Evolutionary conservation across 1,140 invertebrate genomes (phyloP).

Genomic region (Atta cephalotes): DNA sequence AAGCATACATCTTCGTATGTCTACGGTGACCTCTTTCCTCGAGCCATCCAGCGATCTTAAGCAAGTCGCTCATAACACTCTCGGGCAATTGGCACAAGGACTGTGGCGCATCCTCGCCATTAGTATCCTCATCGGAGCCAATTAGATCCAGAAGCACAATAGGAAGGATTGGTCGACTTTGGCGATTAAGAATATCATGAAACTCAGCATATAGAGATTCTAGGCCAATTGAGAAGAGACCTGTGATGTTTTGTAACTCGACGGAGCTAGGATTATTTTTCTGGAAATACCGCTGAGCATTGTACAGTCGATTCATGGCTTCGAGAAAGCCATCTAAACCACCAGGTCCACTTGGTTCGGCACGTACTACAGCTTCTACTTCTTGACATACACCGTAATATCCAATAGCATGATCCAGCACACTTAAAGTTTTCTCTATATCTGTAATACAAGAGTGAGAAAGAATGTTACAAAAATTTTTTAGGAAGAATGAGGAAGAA

Average conservation of each 20-base stretch:
- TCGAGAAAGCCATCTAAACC: slow-evolving; percentile 92
- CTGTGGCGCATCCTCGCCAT: slow-evolving; percentile 83
- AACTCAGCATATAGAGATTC: slow-evolving; percentile 93
- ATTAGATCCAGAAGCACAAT: slow-evolving; percentile 95
- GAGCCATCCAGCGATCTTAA: slow-evolving; percentile 94
- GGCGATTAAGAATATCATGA: slow-evolving; percentile 93
- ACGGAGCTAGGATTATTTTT: slow-evolving; percentile 97
- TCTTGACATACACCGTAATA: slow-evolving; percentile 96
- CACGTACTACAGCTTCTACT: slow-evolving; percentile 92
- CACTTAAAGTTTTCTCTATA: slow-evolving; percentile 92
- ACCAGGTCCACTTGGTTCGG: slow-evolving; percentile 89
- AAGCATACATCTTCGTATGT: slow-evolving; percentile 93
- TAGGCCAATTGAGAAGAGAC: slow-evolving; percentile 86
- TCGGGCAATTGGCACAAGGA: slow-evolving; percentile 88
- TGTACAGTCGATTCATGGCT: slow-evolving; percentile 94
- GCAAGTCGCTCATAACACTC: slow-evolving; percentile 90
- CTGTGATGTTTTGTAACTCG: slow-evolving; percentile 96
- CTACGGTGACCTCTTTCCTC: slow-evolving; percentile 92
- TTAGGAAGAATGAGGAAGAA: not conserved
- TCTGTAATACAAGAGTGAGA: slow-evolving; percentile 84
- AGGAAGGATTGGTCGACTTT: slow-evolving; percentile 95
- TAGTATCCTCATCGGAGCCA: slow-evolving; percentile 93
- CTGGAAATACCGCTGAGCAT: slow-evolving; percentile 96
- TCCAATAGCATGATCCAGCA: slow-evolving; percentile 95
- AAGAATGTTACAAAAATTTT: not conserved